Percentiles rank a stretch among this genome's conserved stretches.
These are phyloP conservation scores for Orientallactaga bullata DNA, from an alignment of 2,113 vertebrate genomes.

Conservation along the genomic window DNA sequence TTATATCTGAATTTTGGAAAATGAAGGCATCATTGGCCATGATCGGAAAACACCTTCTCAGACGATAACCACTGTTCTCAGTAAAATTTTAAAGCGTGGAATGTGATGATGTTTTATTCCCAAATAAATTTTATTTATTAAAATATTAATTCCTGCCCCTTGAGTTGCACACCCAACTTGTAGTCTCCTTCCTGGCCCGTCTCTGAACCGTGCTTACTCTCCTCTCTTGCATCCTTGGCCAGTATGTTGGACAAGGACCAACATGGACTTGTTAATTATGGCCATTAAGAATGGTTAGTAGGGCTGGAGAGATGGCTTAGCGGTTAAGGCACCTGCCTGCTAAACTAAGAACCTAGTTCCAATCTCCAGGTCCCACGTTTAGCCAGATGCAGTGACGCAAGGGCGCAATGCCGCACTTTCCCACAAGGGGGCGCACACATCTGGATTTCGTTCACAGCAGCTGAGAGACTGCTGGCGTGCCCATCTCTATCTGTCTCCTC, in stretches of 20 bases:
- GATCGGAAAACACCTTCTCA: background rate
- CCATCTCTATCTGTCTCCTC: no score
- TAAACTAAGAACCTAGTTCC: no score
- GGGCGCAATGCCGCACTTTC: no score
- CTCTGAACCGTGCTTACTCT: background rate
- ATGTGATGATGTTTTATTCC: background rate
- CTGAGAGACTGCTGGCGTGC: no score
- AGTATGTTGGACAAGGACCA: background rate
- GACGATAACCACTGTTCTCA: background rate
- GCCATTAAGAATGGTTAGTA: background rate
- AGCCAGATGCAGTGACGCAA: no score
- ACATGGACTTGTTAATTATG: background rate
- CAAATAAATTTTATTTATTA: conserved; percentile 16
- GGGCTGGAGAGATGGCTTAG: no score
- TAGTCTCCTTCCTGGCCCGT: background rate
- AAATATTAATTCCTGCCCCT: background rate
- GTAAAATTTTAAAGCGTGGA: conserved; percentile 21
- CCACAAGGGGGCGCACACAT: no score
- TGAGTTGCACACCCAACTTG: background rate
- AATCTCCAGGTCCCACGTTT: no score
- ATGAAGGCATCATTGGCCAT: background rate
- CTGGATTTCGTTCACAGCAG: no score
- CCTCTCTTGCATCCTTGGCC: background rate
- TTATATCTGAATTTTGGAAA: background rate
- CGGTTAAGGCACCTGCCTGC: no score